phyloP scores from a whole-genome alignment of 2,888 invertebrate species.

The Agriopis marginaria region DNA sequence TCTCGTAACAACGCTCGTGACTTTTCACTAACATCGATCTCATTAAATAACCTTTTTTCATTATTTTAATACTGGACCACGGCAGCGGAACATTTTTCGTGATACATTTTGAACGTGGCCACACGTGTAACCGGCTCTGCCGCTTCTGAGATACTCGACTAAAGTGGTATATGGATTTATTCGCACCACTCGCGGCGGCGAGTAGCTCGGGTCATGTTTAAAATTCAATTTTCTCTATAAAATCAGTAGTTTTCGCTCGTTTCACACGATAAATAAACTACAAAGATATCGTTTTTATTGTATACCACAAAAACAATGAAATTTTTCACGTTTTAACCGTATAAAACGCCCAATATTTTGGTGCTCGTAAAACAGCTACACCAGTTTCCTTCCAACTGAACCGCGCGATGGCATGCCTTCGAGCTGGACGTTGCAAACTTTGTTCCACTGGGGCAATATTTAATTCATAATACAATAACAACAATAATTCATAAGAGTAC shows the following conservation, averaged over 20 bases:
- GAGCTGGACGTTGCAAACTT: constrained; percentile 1
- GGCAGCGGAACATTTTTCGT: not conserved
- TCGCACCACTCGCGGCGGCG: not conserved
- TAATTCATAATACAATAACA: no score
- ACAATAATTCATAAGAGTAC: no score
- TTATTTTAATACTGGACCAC: not conserved
- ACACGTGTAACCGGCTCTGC: not conserved
- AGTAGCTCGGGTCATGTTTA: constrained; percentile 9
- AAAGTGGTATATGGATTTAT: not conserved
- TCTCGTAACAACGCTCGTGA: constrained; percentile 30
- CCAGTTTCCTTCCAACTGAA: constrained; percentile 6
- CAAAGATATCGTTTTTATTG: not conserved
- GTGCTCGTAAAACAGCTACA: constrained; percentile 13
- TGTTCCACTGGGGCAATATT: no score
- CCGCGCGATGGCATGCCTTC: constrained; percentile 4
- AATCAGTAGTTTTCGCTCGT: no score
- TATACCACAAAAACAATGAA: not conserved
- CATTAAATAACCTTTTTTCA: constrained; percentile 8
- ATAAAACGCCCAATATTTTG: constrained; percentile 69
- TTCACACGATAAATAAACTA: not conserved
- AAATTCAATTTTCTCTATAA: constrained; percentile 10
- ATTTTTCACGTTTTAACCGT: constrained; percentile 90
- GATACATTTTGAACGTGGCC: not conserved
- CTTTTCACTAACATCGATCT: constrained; percentile 36
- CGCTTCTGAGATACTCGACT: not conserved